Evolutionary conservation across 2,888 invertebrate species (phyloP).

Genomic region (Strigamia crassipes): DNA sequence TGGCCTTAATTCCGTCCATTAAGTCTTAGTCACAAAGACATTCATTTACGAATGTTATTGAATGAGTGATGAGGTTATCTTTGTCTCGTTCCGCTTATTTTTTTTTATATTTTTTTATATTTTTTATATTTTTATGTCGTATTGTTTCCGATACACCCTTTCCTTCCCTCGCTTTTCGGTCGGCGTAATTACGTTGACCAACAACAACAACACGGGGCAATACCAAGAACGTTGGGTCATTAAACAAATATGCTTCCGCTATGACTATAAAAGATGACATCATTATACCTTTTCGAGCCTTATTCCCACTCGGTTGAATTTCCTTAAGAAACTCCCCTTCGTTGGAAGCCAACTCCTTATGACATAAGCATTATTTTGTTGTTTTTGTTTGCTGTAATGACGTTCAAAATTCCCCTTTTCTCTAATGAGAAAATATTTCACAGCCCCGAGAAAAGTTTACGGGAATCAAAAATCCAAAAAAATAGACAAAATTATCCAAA

Average conservation of each 20-base stretch:
- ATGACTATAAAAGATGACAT: conserved; percentile 2
- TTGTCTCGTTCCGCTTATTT: background rate
- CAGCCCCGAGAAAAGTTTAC: too few relatives aligned
- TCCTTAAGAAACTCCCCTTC: background rate
- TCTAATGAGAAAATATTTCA: too few relatives aligned
- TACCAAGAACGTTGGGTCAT: conserved; percentile 8
- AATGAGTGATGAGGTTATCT: conserved; percentile 22
- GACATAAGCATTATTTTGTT: background rate
- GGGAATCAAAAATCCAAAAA: too few relatives aligned
- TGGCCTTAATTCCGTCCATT: background rate
- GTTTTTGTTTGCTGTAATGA: background rate
- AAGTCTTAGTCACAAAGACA: conserved; percentile 26
- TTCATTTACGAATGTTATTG: background rate
- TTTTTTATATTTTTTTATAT: background rate
- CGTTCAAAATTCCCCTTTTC: background rate
- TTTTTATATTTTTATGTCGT: background rate
- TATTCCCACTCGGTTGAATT: background rate
- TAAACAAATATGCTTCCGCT: conserved; percentile 10
- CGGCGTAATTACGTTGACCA: background rate
- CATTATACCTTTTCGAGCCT: conserved; percentile 12
- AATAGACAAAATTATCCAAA: too few relatives aligned
- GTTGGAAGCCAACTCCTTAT: background rate
- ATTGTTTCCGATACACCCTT: background rate
- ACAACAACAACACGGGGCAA: background rate
- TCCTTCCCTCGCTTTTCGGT: background rate